These are phyloP conservation scores for Bryconaethiops microstoma DNA, from an alignment of 2,797 vertebrate species.

Conservation along the genomic window DNA sequence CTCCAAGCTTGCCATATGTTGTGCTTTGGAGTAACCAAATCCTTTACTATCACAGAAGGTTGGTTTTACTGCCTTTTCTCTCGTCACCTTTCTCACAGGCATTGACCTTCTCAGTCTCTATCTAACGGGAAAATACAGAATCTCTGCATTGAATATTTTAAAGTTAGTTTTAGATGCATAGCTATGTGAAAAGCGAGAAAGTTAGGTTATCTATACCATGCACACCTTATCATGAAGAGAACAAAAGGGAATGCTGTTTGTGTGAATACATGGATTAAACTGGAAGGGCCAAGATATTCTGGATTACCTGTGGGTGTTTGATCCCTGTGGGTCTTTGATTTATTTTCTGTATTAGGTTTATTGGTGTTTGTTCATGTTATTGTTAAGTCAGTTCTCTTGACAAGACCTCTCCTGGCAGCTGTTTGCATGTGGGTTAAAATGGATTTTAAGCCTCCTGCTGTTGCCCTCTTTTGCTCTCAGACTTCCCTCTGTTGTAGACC, in stretches of 20 bases:
- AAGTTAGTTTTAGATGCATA: slow-evolving; percentile 41
- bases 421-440: slow-evolving; percentile 25
- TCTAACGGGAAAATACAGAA: neutral
- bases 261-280: slow-evolving; percentile 20
- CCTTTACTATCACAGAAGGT: neutral
- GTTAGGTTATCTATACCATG: slow-evolving; percentile 32
- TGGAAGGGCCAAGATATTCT: slow-evolving; percentile 28
- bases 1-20: neutral
- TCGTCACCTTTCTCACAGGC: neutral
- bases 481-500: neutral
- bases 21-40: neutral
- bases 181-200: slow-evolving; percentile 22
- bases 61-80: neutral
- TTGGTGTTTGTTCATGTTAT: neutral
- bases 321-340: slow-evolving; percentile 19
- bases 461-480: neutral
- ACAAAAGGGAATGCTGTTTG: neutral
- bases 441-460: neutral
- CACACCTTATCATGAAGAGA: slow-evolving; percentile 27
- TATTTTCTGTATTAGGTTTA: neutral
- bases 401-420: slow-evolving; percentile 24
- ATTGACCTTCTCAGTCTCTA: neutral
- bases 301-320: slow-evolving; percentile 16
- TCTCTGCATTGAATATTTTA: too few relatives aligned
- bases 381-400: slow-evolving; percentile 1